A percentile compares a stretch with the other conserved stretches of the same genome.
Conservation (phyloP, 2,113 vertebrate species). For the Bos javanicus region DNA sequence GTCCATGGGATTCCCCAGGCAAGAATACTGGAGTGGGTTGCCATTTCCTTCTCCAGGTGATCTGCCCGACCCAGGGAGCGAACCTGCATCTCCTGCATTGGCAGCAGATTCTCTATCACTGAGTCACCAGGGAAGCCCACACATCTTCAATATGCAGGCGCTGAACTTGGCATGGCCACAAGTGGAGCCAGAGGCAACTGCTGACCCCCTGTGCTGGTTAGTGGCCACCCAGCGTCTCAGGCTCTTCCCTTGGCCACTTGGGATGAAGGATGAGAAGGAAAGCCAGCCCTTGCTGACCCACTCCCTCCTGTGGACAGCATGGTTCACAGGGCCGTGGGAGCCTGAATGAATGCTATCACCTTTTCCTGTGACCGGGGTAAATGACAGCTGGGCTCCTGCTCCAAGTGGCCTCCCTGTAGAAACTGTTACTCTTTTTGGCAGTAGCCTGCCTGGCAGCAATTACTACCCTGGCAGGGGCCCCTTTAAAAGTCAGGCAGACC, state of each 20-base stretch:
- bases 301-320: accelerated
- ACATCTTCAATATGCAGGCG: accelerated
- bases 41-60: background rate
- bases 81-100: background rate
- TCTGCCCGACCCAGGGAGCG: background rate
- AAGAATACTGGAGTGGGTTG: background rate
- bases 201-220: accelerated
- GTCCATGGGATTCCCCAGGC: background rate
- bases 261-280: background rate
- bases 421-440: background rate
- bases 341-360: accelerated
- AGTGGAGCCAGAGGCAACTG: background rate
- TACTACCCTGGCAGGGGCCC: background rate
- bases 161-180: background rate
- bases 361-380: background rate
- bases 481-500: background rate
- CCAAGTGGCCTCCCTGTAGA: background rate
- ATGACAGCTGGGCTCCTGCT: background rate
- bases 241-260: background rate
- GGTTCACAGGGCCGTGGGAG: background rate
- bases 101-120: background rate
- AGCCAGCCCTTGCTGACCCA: background rate
- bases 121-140: background rate
- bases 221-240: background rate
- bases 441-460: background rate